A percentile compares a stretch with the other conserved stretches of the same genome.
Conservation (phyloP, 2,113 vertebrate species). For the Phasianus colchicus region DNA sequence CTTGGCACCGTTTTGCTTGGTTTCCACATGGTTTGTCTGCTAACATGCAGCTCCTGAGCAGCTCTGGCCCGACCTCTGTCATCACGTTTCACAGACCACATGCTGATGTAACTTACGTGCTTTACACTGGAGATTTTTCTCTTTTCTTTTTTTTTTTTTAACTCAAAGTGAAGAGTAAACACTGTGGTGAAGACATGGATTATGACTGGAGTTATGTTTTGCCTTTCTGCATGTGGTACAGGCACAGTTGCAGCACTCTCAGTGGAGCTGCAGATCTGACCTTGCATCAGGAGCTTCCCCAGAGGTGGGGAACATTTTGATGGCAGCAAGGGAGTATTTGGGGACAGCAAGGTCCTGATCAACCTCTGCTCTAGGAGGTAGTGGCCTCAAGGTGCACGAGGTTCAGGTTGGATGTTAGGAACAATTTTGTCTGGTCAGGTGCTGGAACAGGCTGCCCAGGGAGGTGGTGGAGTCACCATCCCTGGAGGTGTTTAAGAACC, state of each 20-base stretch:
- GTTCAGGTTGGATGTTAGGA: no score
- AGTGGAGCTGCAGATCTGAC: not conserved
- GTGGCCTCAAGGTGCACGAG: no score
- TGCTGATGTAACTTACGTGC: not conserved
- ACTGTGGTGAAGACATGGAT: not conserved
- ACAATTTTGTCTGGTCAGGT: no score
- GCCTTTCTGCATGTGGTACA: not conserved
- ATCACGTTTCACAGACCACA: not conserved
- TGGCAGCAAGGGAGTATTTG: not conserved
- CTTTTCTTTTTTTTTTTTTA: not conserved
- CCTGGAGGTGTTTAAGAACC: no score
- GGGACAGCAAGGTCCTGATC: not conserved
- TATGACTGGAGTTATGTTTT: not conserved
- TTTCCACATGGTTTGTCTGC: not conserved
- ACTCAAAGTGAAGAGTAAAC: not conserved
- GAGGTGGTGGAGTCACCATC: no score
- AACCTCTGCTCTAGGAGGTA: not conserved
- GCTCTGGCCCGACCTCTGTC: not conserved
- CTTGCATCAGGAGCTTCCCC: not conserved
- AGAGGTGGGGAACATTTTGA: not conserved
- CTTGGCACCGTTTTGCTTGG: not conserved
- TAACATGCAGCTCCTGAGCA: not conserved
- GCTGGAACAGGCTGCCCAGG: no score
- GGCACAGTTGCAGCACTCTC: accelerated
- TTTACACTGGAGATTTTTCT: not conserved